Evolutionary conservation across 1,140 invertebrate species (phyloP), one percentile per base, ranked within the genome.

Genomic region (Octopus sinensis): DNA sequence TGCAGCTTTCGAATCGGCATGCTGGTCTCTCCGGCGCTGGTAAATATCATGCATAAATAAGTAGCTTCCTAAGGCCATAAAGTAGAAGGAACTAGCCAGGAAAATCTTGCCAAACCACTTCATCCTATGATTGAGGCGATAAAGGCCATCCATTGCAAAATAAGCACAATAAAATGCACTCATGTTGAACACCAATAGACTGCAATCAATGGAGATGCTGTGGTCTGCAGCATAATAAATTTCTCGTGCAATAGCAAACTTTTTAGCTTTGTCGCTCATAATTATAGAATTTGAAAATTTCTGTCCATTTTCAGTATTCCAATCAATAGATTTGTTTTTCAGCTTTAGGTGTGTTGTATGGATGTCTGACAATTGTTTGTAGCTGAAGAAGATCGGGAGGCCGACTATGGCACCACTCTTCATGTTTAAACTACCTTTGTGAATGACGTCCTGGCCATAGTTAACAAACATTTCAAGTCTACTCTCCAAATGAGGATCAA

Each of bases 231-330:
- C 12, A 56, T 82, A 83, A 79, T 93, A 87, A 75, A 96, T 92
- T 91, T 95, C 93, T 82, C 93, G 92, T 79, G 94, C 95, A 51
- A 96, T 93, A 12, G 93, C 95, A 92, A 95, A 96, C 81, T 94
- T 92, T 87, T 95, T 93, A 6, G 95, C 95, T 76, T 94, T 93
- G 75, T 95, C 93, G 10, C 94, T 93, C 4, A 96, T 85, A 4
- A 95, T 87, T 17, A 96, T 84, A 2, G 95, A 92, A 4, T 94
- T 87, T 54, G 93, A 86, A 17, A 96, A 91, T 68, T 92, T 85
- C 84, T 92, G 89, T 0, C 93, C 94, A 76, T 91, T 91, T 80
- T 93, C 91, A 4, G 92, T 91, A 53, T 89, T 91, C 93, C 94
- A 94, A 83, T 86, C 94, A 89, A 13, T 95, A 87, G 76, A 86